A percentile compares a stretch with the other conserved stretches of the same genome.
Evolutionary conservation across 2,113 vertebrate genomes (phyloP).

Genomic region (Pelecanus crispus): DNA sequence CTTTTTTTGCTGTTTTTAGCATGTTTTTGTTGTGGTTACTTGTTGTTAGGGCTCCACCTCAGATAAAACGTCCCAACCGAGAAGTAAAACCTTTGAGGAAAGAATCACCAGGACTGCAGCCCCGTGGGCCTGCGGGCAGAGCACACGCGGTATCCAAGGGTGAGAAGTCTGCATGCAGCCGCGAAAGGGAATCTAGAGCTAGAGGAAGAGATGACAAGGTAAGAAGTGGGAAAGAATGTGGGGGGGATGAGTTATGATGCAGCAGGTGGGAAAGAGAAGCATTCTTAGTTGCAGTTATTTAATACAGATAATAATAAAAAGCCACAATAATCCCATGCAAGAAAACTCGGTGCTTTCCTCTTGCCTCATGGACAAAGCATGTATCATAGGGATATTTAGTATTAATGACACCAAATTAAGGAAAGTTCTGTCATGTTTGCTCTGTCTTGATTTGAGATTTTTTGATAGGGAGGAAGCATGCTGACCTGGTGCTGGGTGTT

Average conservation of each 20-base stretch:
- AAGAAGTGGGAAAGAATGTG: neutral
- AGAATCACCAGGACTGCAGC: constrained; percentile 83
- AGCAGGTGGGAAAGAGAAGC: neutral
- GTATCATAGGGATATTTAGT: neutral
- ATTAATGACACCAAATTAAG: neutral
- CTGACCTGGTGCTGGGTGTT: neutral
- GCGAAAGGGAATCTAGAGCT: constrained; percentile 72
- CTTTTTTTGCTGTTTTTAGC: neutral
- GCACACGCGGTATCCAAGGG: constrained; percentile 75
- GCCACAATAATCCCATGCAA: neutral
- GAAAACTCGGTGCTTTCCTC: neutral
- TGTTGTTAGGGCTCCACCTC: constrained; percentile 77
- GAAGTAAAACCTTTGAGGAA: constrained; percentile 83
- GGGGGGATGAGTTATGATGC: neutral
- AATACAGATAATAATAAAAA: neutral
- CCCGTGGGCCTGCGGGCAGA: constrained; percentile 77
- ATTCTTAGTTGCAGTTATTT: neutral
- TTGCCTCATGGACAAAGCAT: neutral
- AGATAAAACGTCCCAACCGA: constrained; percentile 82
- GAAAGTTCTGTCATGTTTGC: neutral
- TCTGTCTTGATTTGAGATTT: neutral
- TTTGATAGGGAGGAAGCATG: neutral
- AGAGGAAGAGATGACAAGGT: constrained; percentile 90
- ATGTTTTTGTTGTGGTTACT: constrained; percentile 14
- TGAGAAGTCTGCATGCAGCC: constrained; percentile 73